These are phyloP conservation scores for Styela plicata DNA, from an alignment of 23 tunicate species.

Conservation along the genomic window DNA sequence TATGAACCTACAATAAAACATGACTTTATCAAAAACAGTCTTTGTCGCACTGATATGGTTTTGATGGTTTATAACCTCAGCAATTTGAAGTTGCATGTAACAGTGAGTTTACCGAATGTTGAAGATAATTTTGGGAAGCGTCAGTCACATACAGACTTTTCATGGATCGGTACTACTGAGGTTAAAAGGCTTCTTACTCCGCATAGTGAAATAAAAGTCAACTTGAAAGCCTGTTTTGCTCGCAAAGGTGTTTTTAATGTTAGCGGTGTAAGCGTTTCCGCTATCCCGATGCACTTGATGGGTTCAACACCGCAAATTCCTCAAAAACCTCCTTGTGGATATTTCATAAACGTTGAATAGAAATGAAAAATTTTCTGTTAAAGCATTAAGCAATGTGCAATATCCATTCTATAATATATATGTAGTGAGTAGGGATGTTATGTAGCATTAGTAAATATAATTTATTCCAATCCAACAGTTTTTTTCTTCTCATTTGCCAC, in stretches of 20 bases:
- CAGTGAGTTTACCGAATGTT: constrained; percentile 36
- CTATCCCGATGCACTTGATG: constrained; percentile 45
- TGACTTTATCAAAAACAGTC: constrained; percentile 35
- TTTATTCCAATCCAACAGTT: too few species aligned
- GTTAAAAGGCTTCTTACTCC: constrained; percentile 51
- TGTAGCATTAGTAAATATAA: too few species aligned
- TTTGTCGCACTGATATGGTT: constrained; percentile 45
- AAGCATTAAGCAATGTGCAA: neutral
- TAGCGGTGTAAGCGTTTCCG: constrained; percentile 76
- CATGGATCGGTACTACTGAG: constrained; percentile 68
- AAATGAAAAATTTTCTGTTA: neutral
- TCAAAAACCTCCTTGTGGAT: constrained; percentile 41
- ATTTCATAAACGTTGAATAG: constrained; percentile 14
- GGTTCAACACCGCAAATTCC: constrained; percentile 56
- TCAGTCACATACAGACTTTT: constrained; percentile 31
- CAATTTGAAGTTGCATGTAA: constrained; percentile 47
- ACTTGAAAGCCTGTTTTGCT: constrained; percentile 66
- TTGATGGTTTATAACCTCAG: constrained; percentile 44
- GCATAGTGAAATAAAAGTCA: constrained; percentile 15
- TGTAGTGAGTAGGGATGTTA: too few species aligned
- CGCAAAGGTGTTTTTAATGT: constrained; percentile 65
- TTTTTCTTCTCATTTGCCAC: too few species aligned
- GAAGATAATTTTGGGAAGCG: constrained; percentile 22
- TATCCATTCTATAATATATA: too few species aligned
- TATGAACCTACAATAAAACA: constrained; percentile 6